Evolutionary conservation across 2,888 invertebrate genomes (phyloP), one percentile per base, ranked within the genome.

Genomic region (Acrobeloides nanus): DNA sequence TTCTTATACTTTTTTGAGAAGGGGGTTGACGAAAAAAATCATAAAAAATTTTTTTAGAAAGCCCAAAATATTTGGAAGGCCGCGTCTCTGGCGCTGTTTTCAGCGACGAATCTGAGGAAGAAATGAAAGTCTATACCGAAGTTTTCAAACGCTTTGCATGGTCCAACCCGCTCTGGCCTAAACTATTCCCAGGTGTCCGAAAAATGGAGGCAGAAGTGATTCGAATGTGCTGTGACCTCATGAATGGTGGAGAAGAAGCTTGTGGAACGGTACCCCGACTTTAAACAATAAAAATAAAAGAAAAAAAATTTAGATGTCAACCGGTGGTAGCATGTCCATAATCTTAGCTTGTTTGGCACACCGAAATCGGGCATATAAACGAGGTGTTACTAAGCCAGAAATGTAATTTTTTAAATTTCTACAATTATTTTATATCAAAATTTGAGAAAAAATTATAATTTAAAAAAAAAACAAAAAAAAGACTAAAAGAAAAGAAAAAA

Each of bases 261-360:
- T 90, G 90, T 76, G 80, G 80, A 49, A 74, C 75, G 21, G 79
- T 80, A 61, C 68, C 74, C 20, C 18, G 25, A 18, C 17, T 3
- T 42, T 7, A 1, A 21, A 23, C n/a, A 15, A 32, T 15, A 18
- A 21, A 5, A 4, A 51, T 21, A 17, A 32, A n/a, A n/a, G n/a
- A n/a, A 17, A 8, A 27, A n/a, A 18, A 20, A 24, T 45, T 12
- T 73, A 92, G 87, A 86, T 95, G 81, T 90, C 93, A 1, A 85
- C 86, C 27, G 95, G 95, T 31, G 97, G 95, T 31, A 93, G 95
- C 0, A 95, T 97, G 75, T 93, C 92, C 12, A 93, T 97, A 62
- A 77, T 95, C 54, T 82, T 97, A 82, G 95, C 92, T 0, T 89
- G 90, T 75, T 89, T 93, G 74, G 87, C 95, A 0, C 63, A 66